Evolutionary conservation across 2,113 vertebrate species (phyloP).

Genomic region (Nycticebus coucang): DNA sequence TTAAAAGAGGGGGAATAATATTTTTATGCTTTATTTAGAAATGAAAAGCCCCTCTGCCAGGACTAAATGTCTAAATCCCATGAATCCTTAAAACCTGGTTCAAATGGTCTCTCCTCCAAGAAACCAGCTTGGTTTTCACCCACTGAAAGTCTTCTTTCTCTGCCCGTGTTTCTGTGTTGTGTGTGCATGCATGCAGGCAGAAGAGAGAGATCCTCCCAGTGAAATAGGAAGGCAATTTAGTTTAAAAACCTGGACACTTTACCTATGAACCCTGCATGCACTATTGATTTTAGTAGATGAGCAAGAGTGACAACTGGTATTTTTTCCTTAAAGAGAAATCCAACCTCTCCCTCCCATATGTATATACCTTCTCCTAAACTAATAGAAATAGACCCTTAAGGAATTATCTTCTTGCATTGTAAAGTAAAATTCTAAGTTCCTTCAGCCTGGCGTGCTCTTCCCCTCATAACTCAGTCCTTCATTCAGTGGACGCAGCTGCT

Average conservation of each 20-base stretch:
- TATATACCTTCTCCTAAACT: not conserved
- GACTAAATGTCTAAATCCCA: not conserved
- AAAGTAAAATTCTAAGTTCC: not conserved
- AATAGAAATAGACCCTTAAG: not conserved
- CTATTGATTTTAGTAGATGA: not conserved
- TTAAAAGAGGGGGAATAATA: not conserved
- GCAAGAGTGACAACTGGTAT: not conserved
- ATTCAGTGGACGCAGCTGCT: not conserved
- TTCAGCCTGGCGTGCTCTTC: accelerated
- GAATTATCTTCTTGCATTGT: not conserved
- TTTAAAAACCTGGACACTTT: not conserved
- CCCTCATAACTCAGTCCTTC: not conserved
- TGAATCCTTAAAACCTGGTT: not conserved
- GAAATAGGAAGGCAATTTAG: not conserved
- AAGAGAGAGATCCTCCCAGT: not conserved
- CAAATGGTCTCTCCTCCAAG: not conserved
- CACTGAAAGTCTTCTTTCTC: not conserved
- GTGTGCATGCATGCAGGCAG: too few relatives aligned
- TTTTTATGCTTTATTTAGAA: not conserved
- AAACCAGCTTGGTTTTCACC: not conserved
- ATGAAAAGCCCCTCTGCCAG: not conserved
- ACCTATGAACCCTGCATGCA: not conserved
- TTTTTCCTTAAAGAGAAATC: not conserved
- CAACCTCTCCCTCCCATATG: not conserved
- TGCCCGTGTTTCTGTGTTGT: not conserved